Evolutionary conservation across 2,888 invertebrate species (phyloP).

Genomic region (Dryococelus australis): DNA sequence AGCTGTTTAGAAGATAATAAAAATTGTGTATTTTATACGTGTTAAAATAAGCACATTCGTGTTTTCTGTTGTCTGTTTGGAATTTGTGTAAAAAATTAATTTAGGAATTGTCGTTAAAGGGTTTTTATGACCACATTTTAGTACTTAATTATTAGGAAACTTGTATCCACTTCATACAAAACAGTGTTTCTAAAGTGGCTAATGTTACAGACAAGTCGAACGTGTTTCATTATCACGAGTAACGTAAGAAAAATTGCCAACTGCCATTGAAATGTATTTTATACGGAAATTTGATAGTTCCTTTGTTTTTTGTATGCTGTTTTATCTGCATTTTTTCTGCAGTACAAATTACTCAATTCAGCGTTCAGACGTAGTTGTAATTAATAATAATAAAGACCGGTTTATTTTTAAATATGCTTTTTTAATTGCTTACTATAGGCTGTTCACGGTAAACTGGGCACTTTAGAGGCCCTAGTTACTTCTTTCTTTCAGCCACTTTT

Average conservation of each 20-base stretch:
- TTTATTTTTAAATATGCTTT: not conserved
- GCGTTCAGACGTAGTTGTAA: not conserved
- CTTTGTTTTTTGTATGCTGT: not conserved
- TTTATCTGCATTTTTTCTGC: not conserved
- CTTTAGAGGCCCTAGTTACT: no score
- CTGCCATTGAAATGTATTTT: not conserved
- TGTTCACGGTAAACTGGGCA: no score
- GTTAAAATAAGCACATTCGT: not conserved
- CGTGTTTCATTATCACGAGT: not conserved
- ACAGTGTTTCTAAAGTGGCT: not conserved
- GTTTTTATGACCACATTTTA: not conserved
- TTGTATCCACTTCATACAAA: not conserved
- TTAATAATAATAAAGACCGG: not conserved
- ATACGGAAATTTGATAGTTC: slow-evolving; percentile 10
- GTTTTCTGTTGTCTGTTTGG: not conserved
- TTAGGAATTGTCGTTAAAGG: not conserved
- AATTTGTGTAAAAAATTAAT: not conserved
- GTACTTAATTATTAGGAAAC: not conserved
- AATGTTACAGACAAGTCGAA: not conserved
- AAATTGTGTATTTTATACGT: not conserved
- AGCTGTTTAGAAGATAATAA: not conserved
- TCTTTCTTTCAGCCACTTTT: no score
- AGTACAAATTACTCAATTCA: not conserved
- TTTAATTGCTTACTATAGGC: no score
- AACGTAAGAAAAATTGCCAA: not conserved